These are phyloP conservation scores for Pseudorhombus dupliciocellatus DNA, from an alignment of 2,113 vertebrate genomes.

Conservation along the genomic window DNA sequence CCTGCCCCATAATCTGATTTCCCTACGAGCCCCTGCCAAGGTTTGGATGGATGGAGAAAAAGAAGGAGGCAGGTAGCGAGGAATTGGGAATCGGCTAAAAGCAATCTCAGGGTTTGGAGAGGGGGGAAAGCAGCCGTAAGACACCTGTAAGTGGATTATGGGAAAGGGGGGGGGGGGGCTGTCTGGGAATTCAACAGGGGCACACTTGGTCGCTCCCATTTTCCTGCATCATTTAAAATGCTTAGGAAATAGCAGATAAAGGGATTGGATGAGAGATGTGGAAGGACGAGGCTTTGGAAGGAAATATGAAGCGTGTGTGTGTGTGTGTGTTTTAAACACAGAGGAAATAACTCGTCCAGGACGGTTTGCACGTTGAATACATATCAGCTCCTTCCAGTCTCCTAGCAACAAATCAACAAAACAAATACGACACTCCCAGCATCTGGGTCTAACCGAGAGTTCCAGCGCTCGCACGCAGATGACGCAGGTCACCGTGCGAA, in stretches of 20 bases:
- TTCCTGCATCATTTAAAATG: conserved; percentile 45
- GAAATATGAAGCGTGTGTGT: conserved; percentile 30
- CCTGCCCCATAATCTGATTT: conserved; percentile 70
- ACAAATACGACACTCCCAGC: conserved; percentile 41
- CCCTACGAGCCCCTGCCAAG: conserved; percentile 54
- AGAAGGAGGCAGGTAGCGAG: conserved; percentile 66
- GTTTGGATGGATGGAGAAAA: conserved; percentile 38
- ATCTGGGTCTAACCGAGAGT: conserved; percentile 22
- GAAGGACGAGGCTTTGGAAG: conserved; percentile 24
- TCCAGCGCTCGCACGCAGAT: not conserved
- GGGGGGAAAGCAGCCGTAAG: conserved; percentile 45
- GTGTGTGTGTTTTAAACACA: conserved; percentile 37
- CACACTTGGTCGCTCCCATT: conserved; percentile 32
- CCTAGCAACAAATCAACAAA: conserved; percentile 62
- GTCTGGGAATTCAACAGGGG: conserved; percentile 61
- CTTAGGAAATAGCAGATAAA: conserved; percentile 50
- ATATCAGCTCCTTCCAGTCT: conserved; percentile 45
- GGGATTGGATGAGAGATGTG: conserved; percentile 16
- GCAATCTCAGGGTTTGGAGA: conserved; percentile 52
- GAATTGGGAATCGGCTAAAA: conserved; percentile 51
- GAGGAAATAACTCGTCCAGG: conserved; percentile 44
- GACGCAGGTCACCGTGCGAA: not conserved
- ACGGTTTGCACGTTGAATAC: conserved; percentile 8
- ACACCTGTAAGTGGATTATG: conserved; percentile 78
- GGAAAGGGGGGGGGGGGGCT: conserved; percentile 4